Conservation (phyloP, 2,113 vertebrate species). For the Halichoeres trimaculatus region DNA sequence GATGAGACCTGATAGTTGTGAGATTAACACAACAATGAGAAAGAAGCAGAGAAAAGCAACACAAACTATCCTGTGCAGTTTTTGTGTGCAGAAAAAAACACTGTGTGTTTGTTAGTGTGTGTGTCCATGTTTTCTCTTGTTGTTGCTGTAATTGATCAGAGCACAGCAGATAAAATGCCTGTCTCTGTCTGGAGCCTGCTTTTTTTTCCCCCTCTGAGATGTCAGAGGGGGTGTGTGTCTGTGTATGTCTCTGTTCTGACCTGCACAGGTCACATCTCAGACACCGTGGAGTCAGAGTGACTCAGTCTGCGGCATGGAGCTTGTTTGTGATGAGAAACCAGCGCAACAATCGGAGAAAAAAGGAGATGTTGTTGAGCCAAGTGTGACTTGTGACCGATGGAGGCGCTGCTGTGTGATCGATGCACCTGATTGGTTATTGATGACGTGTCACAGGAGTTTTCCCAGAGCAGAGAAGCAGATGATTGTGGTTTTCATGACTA, state of each 20-base stretch:
- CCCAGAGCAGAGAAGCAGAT: background rate
- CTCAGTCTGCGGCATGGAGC: background rate
- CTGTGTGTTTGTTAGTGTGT: background rate
- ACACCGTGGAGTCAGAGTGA: background rate
- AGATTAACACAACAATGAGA: background rate
- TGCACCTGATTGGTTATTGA: background rate
- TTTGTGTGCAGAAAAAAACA: too few relatives aligned
- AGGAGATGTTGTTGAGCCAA: background rate
- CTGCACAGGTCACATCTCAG: background rate
- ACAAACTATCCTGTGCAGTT: too few relatives aligned
- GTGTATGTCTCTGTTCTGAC: background rate
- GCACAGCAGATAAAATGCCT: background rate
- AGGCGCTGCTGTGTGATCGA: background rate
- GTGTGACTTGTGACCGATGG: background rate
- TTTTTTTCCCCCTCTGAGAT: background rate
- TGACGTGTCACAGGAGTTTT: background rate
- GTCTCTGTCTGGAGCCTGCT: background rate
- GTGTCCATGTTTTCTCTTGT: too few relatives aligned
- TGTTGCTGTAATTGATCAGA: background rate
- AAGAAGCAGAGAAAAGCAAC: background rate
- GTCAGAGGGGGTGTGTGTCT: background rate
- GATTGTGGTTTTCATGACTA: too few relatives aligned
- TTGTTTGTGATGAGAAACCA: too few relatives aligned
- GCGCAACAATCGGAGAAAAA: too few relatives aligned
- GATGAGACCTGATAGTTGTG: background rate